Evolutionary conservation across 1,140 invertebrate species (phyloP).

Genomic region (Metopolophium dirhodum): DNA sequence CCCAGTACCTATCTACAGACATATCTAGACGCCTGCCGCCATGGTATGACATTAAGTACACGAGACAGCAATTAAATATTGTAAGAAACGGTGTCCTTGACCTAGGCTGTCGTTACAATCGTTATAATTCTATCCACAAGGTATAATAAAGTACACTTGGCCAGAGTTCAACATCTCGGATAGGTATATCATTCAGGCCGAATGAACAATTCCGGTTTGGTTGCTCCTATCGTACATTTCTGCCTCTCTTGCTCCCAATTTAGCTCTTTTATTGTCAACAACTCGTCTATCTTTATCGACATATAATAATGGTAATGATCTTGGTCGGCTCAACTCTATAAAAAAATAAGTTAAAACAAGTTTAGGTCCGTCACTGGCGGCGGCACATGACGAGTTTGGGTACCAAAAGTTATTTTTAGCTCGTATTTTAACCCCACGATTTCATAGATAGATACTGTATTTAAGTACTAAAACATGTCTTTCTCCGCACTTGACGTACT

Average conservation of each 20-base stretch:
- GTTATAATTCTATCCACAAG: neutral
- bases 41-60: neutral
- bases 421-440: neutral
- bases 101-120: neutral
- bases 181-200: neutral
- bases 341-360: constrained; percentile 5
- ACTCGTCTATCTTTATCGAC: neutral
- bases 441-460: neutral
- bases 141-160: constrained; percentile 27
- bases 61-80: constrained; percentile 18
- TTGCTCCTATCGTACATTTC: neutral
- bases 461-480: neutral
- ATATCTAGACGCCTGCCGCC: neutral
- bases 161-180: neutral
- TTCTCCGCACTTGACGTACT: neutral
- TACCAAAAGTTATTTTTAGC: constrained; percentile 18
- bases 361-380: neutral
- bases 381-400: neutral
- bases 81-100: constrained; percentile 24
- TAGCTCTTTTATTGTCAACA: constrained; percentile 2
- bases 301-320: constrained; percentile 1
- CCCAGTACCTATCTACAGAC: neutral
- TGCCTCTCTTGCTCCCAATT: neutral
- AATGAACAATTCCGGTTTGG: constrained; percentile 25
- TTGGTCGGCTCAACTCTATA: neutral